phyloP scores from a whole-genome alignment of 1,140 invertebrate species.

The Harpegnathos saltator region DNA sequence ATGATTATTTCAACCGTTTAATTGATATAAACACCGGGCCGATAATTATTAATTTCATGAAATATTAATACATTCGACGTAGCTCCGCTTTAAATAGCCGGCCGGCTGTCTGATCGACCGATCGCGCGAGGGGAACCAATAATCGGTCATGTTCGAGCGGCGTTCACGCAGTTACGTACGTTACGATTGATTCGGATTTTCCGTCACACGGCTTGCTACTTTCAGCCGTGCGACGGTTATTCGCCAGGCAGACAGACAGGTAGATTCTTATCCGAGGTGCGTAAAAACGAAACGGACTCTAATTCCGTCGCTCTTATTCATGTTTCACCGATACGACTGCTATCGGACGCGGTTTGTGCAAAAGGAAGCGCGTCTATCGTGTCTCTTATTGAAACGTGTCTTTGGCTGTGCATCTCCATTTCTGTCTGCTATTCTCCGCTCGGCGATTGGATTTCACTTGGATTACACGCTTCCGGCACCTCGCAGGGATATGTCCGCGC shows the following conservation, averaged over 20 bases:
- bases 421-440: neutral
- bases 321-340: too few species aligned
- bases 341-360: neutral
- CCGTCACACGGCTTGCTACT: neutral
- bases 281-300: neutral
- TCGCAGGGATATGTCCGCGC: conserved; percentile 9
- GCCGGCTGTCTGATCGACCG: neutral
- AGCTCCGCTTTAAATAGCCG: conserved; percentile 37
- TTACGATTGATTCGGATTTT: conserved; percentile 27
- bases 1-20: conserved; percentile 57
- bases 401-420: neutral
- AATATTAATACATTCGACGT: conserved; percentile 49
- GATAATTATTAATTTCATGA: conserved; percentile 68
- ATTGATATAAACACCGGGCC: conserved; percentile 43
- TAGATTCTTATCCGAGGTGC: neutral
- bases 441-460: conserved; percentile 19
- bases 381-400: too few species aligned
- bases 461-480: conserved; percentile 18
- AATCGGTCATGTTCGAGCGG: conserved; percentile 21
- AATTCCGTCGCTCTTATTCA: neutral
- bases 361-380: neutral
- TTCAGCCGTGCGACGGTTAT: neutral
- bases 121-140: conserved; percentile 38
- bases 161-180: conserved; percentile 31
- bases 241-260: neutral